These are phyloP conservation scores for Aspidiotus destructor DNA, from an alignment of 2,888 invertebrate species.

Conservation along the genomic window DNA sequence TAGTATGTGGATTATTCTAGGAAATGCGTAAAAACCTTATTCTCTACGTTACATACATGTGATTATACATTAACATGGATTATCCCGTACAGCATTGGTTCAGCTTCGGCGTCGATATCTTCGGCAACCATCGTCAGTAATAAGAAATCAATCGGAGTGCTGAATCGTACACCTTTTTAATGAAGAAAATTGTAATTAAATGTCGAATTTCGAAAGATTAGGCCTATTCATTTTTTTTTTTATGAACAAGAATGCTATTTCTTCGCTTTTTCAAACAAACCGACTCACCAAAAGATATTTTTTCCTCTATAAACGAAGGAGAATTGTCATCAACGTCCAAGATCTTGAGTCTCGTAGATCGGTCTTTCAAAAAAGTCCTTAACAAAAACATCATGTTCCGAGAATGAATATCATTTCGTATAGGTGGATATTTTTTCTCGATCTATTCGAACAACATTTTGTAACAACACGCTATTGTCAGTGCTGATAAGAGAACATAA, in stretches of 20 bases:
- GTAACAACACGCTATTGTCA: conserved; percentile 54
- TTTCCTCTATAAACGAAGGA: conserved; percentile 55
- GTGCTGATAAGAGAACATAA: conserved; percentile 54
- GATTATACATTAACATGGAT: too few species aligned
- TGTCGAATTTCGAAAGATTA: too few species aligned
- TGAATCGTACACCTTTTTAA: conserved; percentile 54
- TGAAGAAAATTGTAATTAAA: background rate
- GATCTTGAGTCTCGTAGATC: conserved; percentile 53
- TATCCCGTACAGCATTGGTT: conserved; percentile 55
- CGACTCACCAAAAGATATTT: conserved; percentile 50
- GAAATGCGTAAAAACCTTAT: too few species aligned
- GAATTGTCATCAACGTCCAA: conserved; percentile 65
- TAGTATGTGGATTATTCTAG: conserved; percentile 33
- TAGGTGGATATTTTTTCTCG: conserved; percentile 54
- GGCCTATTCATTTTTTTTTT: background rate
- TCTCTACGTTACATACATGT: too few species aligned
- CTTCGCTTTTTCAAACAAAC: too few species aligned
- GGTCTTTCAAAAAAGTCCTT: conserved; percentile 61
- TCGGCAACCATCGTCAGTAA: conserved; percentile 56
- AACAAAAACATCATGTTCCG: conserved; percentile 34
- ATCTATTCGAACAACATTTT: conserved; percentile 54
- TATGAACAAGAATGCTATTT: background rate
- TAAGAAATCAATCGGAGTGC: conserved; percentile 61
- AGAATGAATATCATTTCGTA: too few species aligned
- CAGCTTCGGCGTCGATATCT: conserved; percentile 59